phyloP scores from a whole-genome alignment of 2,113 vertebrate genomes.

The Tupaia tana region DNA sequence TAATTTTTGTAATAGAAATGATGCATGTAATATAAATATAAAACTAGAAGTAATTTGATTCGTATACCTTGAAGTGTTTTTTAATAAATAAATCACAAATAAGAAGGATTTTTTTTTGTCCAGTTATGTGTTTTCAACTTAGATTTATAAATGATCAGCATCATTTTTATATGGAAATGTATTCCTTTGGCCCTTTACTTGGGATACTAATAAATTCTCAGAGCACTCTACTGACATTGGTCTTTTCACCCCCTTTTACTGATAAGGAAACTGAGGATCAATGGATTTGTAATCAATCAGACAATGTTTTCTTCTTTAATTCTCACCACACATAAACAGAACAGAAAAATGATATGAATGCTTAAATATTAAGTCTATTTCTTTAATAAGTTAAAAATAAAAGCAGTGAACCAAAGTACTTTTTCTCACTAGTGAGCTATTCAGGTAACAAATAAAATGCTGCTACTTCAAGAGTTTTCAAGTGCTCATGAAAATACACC shows the following conservation, averaged over 20 bases:
- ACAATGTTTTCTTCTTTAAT: conserved; percentile 19
- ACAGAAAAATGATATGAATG: background rate
- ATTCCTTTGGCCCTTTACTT: background rate
- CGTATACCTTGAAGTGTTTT: background rate
- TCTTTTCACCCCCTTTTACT: background rate
- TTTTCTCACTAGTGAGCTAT: background rate
- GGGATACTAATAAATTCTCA: background rate
- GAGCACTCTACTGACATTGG: background rate
- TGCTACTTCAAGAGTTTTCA: background rate
- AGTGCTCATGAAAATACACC: background rate
- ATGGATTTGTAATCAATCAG: background rate
- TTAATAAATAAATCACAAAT: background rate
- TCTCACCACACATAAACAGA: conserved; percentile 22
- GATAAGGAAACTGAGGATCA: background rate
- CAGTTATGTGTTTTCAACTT: background rate
- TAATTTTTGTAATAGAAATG: conserved; percentile 6
- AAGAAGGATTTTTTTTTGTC: background rate
- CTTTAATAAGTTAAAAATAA: conserved; percentile 49
- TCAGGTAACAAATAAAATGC: background rate
- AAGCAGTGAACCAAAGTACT: conserved; percentile 19
- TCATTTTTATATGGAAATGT: background rate
- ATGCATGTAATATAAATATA: background rate
- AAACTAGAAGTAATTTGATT: background rate
- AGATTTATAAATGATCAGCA: background rate
- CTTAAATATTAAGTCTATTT: conserved; percentile 15